Base-by-base conservation (phyloP, 2,888 invertebrate species). In the Sminthurinus aureus region DNA sequence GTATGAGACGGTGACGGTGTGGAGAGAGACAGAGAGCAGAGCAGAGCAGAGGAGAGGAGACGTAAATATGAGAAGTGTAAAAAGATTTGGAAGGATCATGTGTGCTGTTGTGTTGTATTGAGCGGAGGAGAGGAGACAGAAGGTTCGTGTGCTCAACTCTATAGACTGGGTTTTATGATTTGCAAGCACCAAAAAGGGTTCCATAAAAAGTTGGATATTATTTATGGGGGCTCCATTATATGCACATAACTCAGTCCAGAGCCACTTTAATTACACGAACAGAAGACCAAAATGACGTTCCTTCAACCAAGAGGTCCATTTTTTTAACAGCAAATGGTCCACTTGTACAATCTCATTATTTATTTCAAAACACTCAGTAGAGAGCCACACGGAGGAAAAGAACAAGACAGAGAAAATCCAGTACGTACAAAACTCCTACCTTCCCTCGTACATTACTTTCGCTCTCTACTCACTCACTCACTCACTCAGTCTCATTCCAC, bases 191-290 rank as follows among this genome's bases (percentile, higher is more conserved):
- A 1, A 38, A 38, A 85, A 84, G 83, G 81, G 85, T 83, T 84
- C 79, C 85, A 85, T 85, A 85, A 84, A 85, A 83, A 76, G 38
- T 80, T 71, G 73, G 73, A 79, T 38, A 38, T 38, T 38, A 85
- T 85, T 85, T 85, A 85, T 85, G 85, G 83, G 84, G 78, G 84
- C 83, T 84, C 82, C 82, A 84, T 85, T 85, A 85, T 84, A 81
- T 50, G 83, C 77, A 76, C 84, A 84, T 85, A 84, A 85, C 83
- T 85, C 84, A 84, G 85, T 83, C 81, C 26, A 82, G 84, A 82
- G 84, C 85, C 84, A 85, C 82, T 84, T 84, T 85, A 85, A 85
- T 85, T 85, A 85, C 84, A 75, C 74, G 74, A 58, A 81, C 74
- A 81, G 81, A 66, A 81, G 81, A 81, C 75, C 66, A 75, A 66